Conservation (phyloP, 2,888 invertebrate genomes). For the Melieria picta region DNA sequence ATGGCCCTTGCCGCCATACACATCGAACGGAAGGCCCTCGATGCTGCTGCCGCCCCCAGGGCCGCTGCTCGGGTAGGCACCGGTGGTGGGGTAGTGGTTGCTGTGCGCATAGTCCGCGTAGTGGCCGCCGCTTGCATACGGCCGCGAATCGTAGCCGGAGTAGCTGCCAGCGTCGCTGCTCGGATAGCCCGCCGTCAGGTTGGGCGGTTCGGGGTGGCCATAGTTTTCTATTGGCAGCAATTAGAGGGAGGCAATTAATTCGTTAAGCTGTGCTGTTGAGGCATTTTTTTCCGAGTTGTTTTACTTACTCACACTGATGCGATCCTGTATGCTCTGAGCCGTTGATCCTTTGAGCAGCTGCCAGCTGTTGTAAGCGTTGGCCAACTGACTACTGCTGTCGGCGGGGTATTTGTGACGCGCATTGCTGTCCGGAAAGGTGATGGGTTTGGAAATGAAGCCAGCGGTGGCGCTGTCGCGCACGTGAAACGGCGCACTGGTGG, state of each 20-base stretch:
- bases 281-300: constrained; percentile 23
- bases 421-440: constrained; percentile 43
- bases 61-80: constrained; percentile 41
- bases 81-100: constrained; percentile 43
- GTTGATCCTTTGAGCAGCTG: constrained; percentile 44
- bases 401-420: constrained; percentile 43
- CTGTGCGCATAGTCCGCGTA: constrained; percentile 37
- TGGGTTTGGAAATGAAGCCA: constrained; percentile 41
- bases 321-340: constrained; percentile 46
- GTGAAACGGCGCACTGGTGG: neutral
- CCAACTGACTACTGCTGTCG: constrained; percentile 30
- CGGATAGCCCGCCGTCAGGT: constrained; percentile 32
- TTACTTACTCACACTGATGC: constrained; percentile 59
- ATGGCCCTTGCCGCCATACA: constrained; percentile 53
- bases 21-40: constrained; percentile 54
- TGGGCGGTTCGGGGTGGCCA: constrained; percentile 40
- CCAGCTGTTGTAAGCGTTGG: constrained; percentile 53
- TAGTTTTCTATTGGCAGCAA: constrained; percentile 49
- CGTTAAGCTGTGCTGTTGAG: neutral
- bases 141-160: constrained; percentile 49
- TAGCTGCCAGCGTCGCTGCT: constrained; percentile 37
- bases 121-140: constrained; percentile 46
- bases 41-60: constrained; percentile 45
- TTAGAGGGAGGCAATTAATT: constrained; percentile 3
- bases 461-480: constrained; percentile 29